Evolutionary conservation across 2,888 invertebrate genomes (phyloP).

Genomic region (Dynastes maya): DNA sequence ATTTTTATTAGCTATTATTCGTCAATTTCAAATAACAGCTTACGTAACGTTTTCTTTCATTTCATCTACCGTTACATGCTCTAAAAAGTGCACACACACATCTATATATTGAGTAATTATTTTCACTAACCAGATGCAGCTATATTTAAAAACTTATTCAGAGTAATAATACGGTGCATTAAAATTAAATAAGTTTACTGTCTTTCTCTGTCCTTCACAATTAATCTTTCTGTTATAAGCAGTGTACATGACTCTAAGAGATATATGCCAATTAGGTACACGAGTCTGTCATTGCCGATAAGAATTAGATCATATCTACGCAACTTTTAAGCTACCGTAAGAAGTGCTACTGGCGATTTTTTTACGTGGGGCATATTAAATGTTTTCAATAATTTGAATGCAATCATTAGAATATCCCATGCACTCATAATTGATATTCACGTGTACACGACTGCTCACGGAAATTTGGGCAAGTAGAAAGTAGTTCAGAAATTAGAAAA

Average conservation of each 20-base stretch:
- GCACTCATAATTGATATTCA: no score
- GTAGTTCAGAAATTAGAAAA: no score
- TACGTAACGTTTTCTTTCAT: neutral
- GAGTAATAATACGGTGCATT: constrained; percentile 1
- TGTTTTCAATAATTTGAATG: no score
- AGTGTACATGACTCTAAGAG: neutral
- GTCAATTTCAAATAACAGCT: neutral
- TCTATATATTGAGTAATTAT: neutral
- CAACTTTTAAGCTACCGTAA: neutral
- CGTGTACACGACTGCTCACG: no score
- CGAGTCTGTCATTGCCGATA: neutral
- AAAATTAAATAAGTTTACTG: neutral
- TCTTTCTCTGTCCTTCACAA: neutral
- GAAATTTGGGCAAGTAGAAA: no score
- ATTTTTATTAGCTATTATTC: constrained; percentile 25
- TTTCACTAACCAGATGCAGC: constrained; percentile 3
- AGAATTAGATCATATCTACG: constrained; percentile 8
- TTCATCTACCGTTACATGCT: neutral
- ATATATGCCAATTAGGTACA: neutral
- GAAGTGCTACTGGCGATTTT: neutral
- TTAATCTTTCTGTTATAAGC: neutral
- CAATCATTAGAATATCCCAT: no score
- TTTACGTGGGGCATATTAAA: no score
- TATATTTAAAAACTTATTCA: neutral
- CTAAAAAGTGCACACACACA: neutral